Conservation (phyloP, 2,888 invertebrate genomes). For the Cantharis rufa region DNA sequence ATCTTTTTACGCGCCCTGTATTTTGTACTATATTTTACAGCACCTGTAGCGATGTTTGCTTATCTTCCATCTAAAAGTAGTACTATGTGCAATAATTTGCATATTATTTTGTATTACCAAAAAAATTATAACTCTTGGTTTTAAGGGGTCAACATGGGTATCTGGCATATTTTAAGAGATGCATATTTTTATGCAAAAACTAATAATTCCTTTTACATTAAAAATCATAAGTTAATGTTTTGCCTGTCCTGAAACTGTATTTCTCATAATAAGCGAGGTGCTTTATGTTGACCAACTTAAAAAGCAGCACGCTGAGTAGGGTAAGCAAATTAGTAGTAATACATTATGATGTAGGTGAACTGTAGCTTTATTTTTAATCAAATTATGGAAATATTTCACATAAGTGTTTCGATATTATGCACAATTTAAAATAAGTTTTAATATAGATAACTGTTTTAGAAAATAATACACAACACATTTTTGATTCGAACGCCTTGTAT, state of each 20-base stretch:
- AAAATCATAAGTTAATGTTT: too few relatives aligned
- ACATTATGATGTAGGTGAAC: neutral
- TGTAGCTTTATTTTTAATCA: neutral
- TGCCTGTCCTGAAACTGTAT: neutral
- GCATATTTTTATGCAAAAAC: too few relatives aligned
- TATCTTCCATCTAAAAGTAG: neutral
- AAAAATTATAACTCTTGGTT: neutral
- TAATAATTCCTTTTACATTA: too few relatives aligned
- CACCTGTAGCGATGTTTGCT: neutral
- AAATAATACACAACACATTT: too few relatives aligned
- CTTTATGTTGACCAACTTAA: neutral
- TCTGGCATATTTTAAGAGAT: too few relatives aligned
- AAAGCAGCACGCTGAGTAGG: neutral
- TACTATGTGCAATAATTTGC: neutral
- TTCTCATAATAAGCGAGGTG: neutral
- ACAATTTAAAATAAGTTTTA: too few relatives aligned
- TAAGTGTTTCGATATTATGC: neutral
- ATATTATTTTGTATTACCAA: neutral
- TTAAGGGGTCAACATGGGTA: neutral
- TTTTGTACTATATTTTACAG: neutral
- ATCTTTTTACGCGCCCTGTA: neutral
- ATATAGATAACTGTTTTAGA: too few relatives aligned
- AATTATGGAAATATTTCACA: neutral
- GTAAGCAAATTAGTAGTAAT: neutral
- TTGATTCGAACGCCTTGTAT: too few relatives aligned